Conservation (phyloP, 2,113 vertebrate species). For the Hystrix brachyura region DNA sequence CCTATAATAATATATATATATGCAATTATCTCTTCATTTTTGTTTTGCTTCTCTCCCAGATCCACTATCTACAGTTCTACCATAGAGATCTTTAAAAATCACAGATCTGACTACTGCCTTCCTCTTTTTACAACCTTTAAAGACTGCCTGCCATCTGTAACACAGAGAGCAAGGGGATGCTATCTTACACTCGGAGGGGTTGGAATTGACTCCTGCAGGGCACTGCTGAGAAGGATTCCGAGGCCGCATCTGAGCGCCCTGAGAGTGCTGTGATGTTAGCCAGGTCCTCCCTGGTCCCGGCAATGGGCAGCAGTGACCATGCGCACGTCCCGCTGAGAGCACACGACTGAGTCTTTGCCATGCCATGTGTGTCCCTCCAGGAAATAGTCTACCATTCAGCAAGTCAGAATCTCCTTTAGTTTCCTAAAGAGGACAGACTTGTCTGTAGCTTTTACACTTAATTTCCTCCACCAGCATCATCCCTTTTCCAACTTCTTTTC, state of each 20-base stretch:
- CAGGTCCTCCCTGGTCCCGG: neutral
- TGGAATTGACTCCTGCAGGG: neutral
- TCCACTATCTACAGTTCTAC: neutral
- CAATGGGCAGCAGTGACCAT: neutral
- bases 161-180: neutral
- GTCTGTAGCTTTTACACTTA: neutral
- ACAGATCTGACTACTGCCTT: neutral
- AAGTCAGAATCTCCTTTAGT: neutral
- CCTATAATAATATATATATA: neutral
- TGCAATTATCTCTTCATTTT: neutral
- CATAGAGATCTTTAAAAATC: neutral
- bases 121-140: neutral
- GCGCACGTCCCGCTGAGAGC: fast-evolving
- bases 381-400: neutral
- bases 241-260: neutral
- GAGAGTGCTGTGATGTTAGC: neutral
- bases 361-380: neutral
- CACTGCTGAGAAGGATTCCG: neutral
- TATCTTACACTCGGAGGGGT: neutral
- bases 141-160: neutral
- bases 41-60: neutral
- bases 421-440: neutral
- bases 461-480: neutral
- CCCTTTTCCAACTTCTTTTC: neutral
- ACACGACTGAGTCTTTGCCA: fast-evolving